These are phyloP conservation scores for Passer domesticus DNA, from an alignment of 2,113 vertebrate species.

Conservation along the genomic window DNA sequence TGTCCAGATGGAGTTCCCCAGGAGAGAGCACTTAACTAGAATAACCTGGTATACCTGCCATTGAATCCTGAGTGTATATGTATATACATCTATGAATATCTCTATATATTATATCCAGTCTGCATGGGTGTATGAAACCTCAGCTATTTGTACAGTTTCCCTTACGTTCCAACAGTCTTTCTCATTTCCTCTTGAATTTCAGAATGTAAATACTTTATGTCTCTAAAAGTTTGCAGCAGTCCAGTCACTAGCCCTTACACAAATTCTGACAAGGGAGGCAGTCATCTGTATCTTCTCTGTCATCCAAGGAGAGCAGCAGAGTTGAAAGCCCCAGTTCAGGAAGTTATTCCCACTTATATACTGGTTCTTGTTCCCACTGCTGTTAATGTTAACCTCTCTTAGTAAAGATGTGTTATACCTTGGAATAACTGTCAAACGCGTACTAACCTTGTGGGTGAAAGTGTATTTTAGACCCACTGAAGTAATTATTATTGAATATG, in stretches of 20 bases:
- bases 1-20: not conserved
- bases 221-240: not conserved
- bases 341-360: not conserved
- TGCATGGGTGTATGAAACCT: not conserved
- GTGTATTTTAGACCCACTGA: not conserved
- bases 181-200: not conserved
- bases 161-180: not conserved
- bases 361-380: not conserved
- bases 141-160: not conserved
- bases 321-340: not conserved
- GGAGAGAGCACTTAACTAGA: not conserved
- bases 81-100: too few species aligned
- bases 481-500: not conserved
- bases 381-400: not conserved
- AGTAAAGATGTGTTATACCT: not conserved
- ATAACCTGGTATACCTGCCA: not conserved
- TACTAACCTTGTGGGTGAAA: not conserved
- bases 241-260: not conserved
- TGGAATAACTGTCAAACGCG: not conserved
- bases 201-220: not conserved
- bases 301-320: not conserved
- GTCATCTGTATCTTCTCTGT: not conserved
- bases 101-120: not conserved
- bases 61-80: not conserved
- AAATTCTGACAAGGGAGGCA: not conserved